phyloP scores from a whole-genome alignment of 2,113 vertebrate genomes.

The Chitala chitala region DNA sequence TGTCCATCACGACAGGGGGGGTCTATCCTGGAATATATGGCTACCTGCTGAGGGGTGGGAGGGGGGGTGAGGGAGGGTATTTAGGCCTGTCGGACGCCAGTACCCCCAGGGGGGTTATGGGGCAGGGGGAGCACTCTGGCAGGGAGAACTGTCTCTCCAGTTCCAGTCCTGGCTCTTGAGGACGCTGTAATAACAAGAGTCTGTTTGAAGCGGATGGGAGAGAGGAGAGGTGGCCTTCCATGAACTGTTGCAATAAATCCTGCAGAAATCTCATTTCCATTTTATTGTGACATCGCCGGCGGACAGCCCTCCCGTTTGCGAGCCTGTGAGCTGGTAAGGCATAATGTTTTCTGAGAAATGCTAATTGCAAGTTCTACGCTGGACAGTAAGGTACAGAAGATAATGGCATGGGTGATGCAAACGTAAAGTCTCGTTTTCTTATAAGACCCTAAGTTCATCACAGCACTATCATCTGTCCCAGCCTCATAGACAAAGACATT shows the following conservation, averaged over 20 bases:
- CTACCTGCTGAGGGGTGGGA: slow-evolving; percentile 46
- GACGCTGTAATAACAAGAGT: slow-evolving; percentile 48
- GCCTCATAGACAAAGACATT: slow-evolving; percentile 34
- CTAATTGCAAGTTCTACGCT: slow-evolving; percentile 46
- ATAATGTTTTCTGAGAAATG: slow-evolving; percentile 37
- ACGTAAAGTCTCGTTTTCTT: slow-evolving; percentile 50
- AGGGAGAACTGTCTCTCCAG: slow-evolving; percentile 41
- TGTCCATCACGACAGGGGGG: slow-evolving; percentile 60
- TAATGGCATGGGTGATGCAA: slow-evolving; percentile 38
- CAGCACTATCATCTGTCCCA: slow-evolving; percentile 42
- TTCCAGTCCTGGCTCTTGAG: slow-evolving; percentile 44
- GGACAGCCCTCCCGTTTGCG: slow-evolving; percentile 22
- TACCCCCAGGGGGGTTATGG: slow-evolving; percentile 42
- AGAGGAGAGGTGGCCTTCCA: slow-evolving; percentile 36
- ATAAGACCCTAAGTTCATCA: slow-evolving; percentile 50
- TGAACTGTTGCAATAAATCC: slow-evolving; percentile 39
- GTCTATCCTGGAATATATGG: slow-evolving; percentile 63
- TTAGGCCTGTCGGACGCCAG: slow-evolving; percentile 45
- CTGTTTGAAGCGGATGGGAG: slow-evolving; percentile 47
- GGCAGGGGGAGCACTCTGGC: too few species aligned
- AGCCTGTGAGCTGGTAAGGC: slow-evolving; percentile 34
- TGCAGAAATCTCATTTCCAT: slow-evolving; percentile 31
- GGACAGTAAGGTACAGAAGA: slow-evolving; percentile 15
- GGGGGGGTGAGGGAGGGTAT: slow-evolving; percentile 41
- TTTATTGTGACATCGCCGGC: slow-evolving; percentile 25